Evolutionary conservation across 2,888 invertebrate genomes (phyloP).

Genomic region (Dicyrtomina minuta): DNA sequence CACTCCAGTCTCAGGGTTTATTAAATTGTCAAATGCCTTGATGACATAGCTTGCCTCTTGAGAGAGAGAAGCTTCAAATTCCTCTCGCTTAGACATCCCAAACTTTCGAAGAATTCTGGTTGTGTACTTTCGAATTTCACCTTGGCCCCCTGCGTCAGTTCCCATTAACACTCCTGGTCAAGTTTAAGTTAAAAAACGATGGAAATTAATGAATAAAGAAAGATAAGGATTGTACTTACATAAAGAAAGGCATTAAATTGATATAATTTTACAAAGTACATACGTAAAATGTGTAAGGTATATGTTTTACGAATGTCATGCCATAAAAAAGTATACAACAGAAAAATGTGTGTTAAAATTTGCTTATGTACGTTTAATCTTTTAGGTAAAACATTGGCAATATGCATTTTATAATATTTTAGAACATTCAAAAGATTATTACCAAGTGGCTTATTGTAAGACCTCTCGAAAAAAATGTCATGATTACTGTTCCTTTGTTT

Average conservation of each 20-base stretch:
- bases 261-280: not conserved
- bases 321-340: no score
- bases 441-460: conserved; percentile 22
- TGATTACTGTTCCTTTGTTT: conserved; percentile 25
- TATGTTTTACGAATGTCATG: no score
- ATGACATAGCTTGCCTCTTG: conserved; percentile 15
- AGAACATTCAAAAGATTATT: no score
- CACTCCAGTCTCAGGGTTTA: not conserved
- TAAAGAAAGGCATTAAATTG: no score
- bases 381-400: not conserved
- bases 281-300: no score
- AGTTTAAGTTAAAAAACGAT: no score
- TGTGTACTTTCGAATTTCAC: conserved; percentile 24
- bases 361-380: no score
- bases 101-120: conserved; percentile 16
- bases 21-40: not conserved
- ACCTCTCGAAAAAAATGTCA: conserved; percentile 22
- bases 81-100: conserved; percentile 9
- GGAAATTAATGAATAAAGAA: no score
- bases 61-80: conserved; percentile 13
- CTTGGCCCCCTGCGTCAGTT: conserved; percentile 27
- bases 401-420: not conserved
- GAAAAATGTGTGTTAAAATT: not conserved
- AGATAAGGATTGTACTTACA: no score
- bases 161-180: conserved; percentile 32